Base-by-base conservation (phyloP, 2,113 vertebrate genomes). In the Gallinago jamesoni region DNA sequence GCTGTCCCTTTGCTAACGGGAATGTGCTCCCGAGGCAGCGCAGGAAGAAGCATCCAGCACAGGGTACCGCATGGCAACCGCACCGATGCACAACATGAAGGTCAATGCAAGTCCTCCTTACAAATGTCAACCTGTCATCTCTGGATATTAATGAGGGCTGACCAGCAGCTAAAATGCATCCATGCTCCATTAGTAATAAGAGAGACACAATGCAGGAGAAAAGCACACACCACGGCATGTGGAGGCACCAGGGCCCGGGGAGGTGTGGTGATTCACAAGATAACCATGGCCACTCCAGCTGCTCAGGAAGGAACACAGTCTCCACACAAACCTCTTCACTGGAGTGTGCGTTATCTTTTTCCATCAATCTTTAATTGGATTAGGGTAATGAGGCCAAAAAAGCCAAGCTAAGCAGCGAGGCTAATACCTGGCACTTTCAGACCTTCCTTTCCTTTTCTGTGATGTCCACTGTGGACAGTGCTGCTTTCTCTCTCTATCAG, bases 61-160 rank as follows among this genome's bases (percentile, higher is more conserved):
- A 62, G 76, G 94, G 94, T 93, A 95, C 90, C 28, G 22, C 79
- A 31, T 39, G 85, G 94, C 89, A 96, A 69, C 60, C n/a, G 83
- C 84, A 93, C 95, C 70, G 56, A 89, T 94, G 89, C 95, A 95
- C 96, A 97, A 96, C 94, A 95, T 94, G 94, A 97, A 97, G 95
- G 96, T 96, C 94, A 96, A 55, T 35, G 91, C 94, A 94, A 95
- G 88, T 86, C 93, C 96, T 94, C 92, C 89, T 92, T 96, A 95
- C 93, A 96, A 97, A 97, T 95, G 96, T 97, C 97, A 97, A 84
- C 96, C 94, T 97, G 96, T 96, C 96, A 96, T 93, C 92, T 95
- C 94, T 84, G 84, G 96, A 96, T 96, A 96, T 97, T 97, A 97
- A 97, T 96, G 97, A 97, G 96, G 93, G 96, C 84, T 96, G 92